Evolutionary conservation across 2,797 vertebrate genomes (phyloP).

Genomic region (Helarctos malayanus): DNA sequence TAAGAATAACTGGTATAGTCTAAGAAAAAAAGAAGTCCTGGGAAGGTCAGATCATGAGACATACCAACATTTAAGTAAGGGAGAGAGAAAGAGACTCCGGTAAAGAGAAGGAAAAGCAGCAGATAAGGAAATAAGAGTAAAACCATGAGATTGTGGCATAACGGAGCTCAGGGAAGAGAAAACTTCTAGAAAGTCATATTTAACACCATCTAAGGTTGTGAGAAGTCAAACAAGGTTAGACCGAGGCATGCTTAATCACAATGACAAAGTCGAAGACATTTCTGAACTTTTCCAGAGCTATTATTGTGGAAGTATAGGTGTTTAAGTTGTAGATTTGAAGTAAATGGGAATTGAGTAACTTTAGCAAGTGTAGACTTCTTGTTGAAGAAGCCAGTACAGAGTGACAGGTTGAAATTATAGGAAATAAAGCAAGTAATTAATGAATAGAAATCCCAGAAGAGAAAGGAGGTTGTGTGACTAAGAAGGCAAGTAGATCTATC

Average conservation of each 20-base stretch:
- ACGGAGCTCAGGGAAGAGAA: not conserved
- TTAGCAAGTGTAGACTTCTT: not conserved
- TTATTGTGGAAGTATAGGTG: not conserved
- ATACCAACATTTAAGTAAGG: not conserved
- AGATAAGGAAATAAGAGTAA: not conserved
- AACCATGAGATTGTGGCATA: not conserved
- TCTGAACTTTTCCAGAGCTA: not conserved
- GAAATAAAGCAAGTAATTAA: not conserved
- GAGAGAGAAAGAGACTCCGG: not conserved
- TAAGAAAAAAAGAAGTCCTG: not conserved
- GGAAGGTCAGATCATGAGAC: not conserved
- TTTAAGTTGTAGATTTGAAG: not conserved
- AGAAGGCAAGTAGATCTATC: not conserved
- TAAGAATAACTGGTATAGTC: not conserved
- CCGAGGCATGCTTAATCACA: not conserved
- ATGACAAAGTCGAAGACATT: not conserved
- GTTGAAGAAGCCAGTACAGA: not conserved
- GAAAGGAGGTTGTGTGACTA: not conserved
- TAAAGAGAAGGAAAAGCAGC: not conserved
- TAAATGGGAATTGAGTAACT: not conserved
- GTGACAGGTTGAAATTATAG: not conserved
- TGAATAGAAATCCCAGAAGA: not conserved
- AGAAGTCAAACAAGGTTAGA: not conserved
- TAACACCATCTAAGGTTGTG: not conserved
- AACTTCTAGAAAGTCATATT: not conserved